Evolutionary conservation across 2,797 vertebrate species (phyloP).

Genomic region (Chloroceryle inda): DNA sequence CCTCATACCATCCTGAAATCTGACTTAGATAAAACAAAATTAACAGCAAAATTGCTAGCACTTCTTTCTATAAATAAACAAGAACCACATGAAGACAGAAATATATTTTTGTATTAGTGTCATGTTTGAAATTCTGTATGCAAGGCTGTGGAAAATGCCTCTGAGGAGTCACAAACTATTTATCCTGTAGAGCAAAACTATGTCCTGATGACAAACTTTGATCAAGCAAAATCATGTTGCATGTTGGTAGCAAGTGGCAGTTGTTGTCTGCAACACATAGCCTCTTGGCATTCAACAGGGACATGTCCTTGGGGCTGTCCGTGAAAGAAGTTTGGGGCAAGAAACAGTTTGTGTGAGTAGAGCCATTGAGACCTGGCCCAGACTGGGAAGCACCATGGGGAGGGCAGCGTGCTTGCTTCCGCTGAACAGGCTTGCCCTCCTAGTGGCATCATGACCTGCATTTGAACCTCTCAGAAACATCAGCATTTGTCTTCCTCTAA

Average conservation of each 20-base stretch:
- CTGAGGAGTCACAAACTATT: not conserved
- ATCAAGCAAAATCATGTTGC: not conserved
- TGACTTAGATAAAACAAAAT: not conserved
- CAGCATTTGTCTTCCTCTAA: conserved; percentile 58
- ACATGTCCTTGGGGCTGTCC: not conserved
- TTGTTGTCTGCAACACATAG: not conserved
- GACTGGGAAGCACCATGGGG: rapidly evolving
- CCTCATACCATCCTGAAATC: not conserved
- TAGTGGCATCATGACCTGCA: not conserved
- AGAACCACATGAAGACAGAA: rapidly evolving
- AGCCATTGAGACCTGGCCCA: not conserved
- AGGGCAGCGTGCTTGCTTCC: not conserved
- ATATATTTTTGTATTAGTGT: not conserved
- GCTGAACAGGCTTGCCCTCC: not conserved
- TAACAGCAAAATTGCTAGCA: not conserved
- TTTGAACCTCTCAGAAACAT: conserved; percentile 40
- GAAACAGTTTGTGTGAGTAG: not conserved
- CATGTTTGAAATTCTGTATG: not conserved
- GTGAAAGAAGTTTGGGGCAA: not conserved
- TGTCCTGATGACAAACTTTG: not conserved
- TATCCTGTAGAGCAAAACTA: not conserved
- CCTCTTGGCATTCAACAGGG: rapidly evolving
- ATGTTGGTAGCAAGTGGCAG: rapidly evolving
- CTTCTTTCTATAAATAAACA: not conserved
- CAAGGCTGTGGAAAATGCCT: not conserved